Conservation (phyloP, 2,797 vertebrate genomes). For the Mormyrus hasselquistii region DNA sequence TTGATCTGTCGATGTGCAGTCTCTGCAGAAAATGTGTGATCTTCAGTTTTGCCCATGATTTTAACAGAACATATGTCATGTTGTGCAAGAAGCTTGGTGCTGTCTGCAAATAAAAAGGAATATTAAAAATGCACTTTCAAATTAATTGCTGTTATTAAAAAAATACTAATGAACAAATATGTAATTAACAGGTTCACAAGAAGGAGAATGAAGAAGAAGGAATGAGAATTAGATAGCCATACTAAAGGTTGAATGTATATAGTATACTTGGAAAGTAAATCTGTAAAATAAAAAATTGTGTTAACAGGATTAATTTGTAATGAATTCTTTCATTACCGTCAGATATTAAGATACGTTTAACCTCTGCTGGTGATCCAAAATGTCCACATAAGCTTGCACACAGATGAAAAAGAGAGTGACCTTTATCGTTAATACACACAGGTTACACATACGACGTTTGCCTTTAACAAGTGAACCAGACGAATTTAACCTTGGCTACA, state of each 20-base stretch:
- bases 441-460: constrained; percentile 17
- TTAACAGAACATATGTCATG: not conserved
- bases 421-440: constrained; percentile 1
- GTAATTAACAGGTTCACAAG: not conserved
- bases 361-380: not conserved
- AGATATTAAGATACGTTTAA: constrained; percentile 5
- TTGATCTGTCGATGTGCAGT: not conserved
- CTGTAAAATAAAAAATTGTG: not conserved
- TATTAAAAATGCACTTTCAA: not conserved
- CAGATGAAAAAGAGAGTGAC: constrained; percentile 9
- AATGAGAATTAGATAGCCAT: not conserved
- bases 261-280: constrained; percentile 6
- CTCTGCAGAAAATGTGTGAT: constrained; percentile 5
- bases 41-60: not conserved
- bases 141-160: not conserved
- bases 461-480: constrained; percentile 13
- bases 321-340: not conserved
- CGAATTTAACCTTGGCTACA: constrained; percentile 19
- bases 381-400: not conserved
- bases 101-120: not conserved
- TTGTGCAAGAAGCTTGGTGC: not conserved
- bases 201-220: not conserved
- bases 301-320: constrained; percentile 12
- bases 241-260: constrained; percentile 6
- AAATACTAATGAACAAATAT: not conserved